Evolutionary conservation across 2,888 invertebrate species (phyloP), one percentile per base, ranked within the genome.

Genomic region (Apantesis nais): DNA sequence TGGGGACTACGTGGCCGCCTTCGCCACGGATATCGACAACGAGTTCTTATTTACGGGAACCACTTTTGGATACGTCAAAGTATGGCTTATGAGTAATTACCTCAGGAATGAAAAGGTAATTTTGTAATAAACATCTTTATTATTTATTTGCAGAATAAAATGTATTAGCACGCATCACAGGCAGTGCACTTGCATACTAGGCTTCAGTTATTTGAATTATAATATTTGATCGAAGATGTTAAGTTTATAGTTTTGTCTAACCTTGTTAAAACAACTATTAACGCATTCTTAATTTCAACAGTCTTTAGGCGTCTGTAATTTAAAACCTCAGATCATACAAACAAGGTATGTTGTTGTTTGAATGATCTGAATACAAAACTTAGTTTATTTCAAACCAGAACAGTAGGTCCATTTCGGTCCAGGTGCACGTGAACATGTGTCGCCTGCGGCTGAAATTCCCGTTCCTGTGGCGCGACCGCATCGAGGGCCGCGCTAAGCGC

Each of bases 21-120:
- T 98, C 95, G 93, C 96, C 52, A 97, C 97, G 0, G 98, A 98
- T 90, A 86, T 90, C 3, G 88, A 96, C 62, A 97, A 98, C 89
- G 95, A 96, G 69, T 97, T 95, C 86, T 95, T 98, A 9, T 96
- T 97, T 87, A 96, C 97, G 63, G 97, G 97, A 88, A 96, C 95
- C 71, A 96, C 97, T 0, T 91, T 95, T 72, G 98, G 98, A 3
- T 98, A 98, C 84, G 95, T 98, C 68, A 98, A 98, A 93, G 96
- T 97, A 31, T 98, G 98, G 98, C 95, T 97, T 62, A 94, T 98
- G 86, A 94, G 92, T 67, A 97, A 97, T 88, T 98, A 96, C 82
- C 96, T 96, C 60, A 80, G 85, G 55, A 90, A 88, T 62, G 89
- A 92, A 68, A 78, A 94, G 86, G 95, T 94, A n/a, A 82, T 74